Conservation (phyloP, 2,113 vertebrate species). For the Cochlearius cochlearius region DNA sequence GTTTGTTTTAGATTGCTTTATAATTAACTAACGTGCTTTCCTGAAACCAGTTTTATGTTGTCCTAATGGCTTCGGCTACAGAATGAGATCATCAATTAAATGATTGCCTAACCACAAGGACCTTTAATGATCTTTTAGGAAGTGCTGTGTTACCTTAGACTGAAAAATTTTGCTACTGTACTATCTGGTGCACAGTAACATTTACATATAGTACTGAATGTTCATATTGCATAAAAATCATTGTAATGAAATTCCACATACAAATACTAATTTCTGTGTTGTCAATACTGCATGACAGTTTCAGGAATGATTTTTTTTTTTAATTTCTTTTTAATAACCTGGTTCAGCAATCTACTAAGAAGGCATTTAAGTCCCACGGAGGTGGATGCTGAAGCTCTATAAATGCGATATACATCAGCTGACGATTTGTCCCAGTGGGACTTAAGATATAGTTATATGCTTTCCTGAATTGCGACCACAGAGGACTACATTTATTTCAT, state of each 20-base stretch:
- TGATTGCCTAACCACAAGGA: not conserved
- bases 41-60: conserved; percentile 45
- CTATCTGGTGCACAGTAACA: not conserved
- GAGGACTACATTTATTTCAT: not conserved
- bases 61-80: conserved; percentile 53
- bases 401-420: not conserved
- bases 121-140: conserved; percentile 2
- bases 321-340: not conserved
- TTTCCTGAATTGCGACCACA: not conserved
- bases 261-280: not conserved
- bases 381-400: not conserved
- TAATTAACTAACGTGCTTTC: conserved; percentile 62
- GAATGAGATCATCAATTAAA: conserved; percentile 35
- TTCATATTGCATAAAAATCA: not conserved
- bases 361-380: not conserved
- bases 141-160: not conserved
- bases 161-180: not conserved
- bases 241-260: not conserved
- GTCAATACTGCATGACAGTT: not conserved
- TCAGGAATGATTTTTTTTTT: not conserved
- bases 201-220: not conserved
- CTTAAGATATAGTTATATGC: not conserved
- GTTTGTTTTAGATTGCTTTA: conserved; percentile 56
- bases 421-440: not conserved
- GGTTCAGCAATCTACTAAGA: not conserved